Evolutionary conservation across 2,113 vertebrate species (phyloP).

Genomic region (Hippocampus guttulatus): DNA sequence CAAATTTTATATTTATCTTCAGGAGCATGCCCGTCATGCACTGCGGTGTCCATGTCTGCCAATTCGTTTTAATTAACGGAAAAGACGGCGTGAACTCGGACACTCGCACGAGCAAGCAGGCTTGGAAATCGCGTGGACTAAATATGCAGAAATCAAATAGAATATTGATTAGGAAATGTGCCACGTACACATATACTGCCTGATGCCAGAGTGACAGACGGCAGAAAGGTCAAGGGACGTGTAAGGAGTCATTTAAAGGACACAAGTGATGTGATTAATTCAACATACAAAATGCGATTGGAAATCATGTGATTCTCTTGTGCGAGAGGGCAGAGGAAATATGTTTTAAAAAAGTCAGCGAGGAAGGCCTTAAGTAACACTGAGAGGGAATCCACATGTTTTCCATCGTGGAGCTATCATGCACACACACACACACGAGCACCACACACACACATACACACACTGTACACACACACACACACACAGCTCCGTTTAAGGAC

Average conservation of each 20-base stretch:
- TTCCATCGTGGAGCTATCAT: conserved; percentile 28
- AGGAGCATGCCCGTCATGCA: neutral
- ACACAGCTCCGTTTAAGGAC: conserved; percentile 31
- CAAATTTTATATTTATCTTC: conserved; percentile 1
- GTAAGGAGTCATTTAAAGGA: neutral
- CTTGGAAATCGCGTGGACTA: conserved; percentile 53
- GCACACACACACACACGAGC: neutral
- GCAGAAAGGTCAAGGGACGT: conserved; percentile 13
- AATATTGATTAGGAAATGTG: conserved; percentile 44
- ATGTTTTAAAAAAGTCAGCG: conserved; percentile 18
- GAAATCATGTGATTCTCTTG: neutral
- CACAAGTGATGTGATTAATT: neutral
- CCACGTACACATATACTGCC: neutral
- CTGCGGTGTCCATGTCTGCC: conserved; percentile 39
- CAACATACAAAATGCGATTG: neutral
- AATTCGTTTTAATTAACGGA: conserved; percentile 76
- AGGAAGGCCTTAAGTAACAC: conserved; percentile 46
- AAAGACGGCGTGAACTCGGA: conserved; percentile 69
- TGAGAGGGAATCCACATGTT: conserved; percentile 29
- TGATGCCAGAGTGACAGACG: conserved; percentile 8
- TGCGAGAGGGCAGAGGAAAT: neutral
- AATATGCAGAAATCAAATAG: conserved; percentile 59
- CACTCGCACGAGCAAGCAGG: conserved; percentile 48
- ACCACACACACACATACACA: neutral
- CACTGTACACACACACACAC: neutral